A percentile compares a stretch with the other conserved stretches of the same genome.
These are phyloP conservation scores for Lasius fuliginosus DNA, from an alignment of 2,888 invertebrate genomes.

Conservation along the genomic window DNA sequence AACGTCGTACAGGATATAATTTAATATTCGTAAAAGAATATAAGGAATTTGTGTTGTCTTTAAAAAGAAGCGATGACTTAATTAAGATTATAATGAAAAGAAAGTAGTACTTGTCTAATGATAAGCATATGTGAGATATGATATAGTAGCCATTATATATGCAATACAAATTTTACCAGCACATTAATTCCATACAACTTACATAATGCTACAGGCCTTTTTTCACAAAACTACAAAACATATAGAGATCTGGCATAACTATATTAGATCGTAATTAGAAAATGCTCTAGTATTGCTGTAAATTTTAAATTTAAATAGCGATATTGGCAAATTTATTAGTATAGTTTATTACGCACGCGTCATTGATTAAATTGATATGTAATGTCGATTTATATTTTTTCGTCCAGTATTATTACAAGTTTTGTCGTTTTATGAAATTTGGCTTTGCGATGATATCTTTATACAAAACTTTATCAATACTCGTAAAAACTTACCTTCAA, in stretches of 20 bases:
- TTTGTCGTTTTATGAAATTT: not conserved
- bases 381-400: not conserved
- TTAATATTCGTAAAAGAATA: slow-evolving; percentile 11
- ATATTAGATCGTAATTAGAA: not conserved
- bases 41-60: not conserved
- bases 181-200: not conserved
- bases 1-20: not conserved
- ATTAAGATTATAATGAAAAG: not conserved
- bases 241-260: not conserved
- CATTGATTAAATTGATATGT: not conserved
- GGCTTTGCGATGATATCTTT: slow-evolving; percentile 45
- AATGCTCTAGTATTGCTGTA: not conserved
- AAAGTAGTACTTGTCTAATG: not conserved
- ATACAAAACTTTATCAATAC: slow-evolving; percentile 45
- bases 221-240: slow-evolving; percentile 23
- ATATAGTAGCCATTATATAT: not conserved
- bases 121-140: not conserved
- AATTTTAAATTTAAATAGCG: slow-evolving; percentile 18
- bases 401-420: not conserved
- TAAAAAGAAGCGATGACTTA: not conserved
- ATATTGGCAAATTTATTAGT: not conserved
- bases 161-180: not conserved
- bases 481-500: not conserved
- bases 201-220: not conserved
- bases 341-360: not conserved